Evolutionary conservation across 2,888 invertebrate species (phyloP).

Genomic region (Zhuqinia jingwanae): DNA sequence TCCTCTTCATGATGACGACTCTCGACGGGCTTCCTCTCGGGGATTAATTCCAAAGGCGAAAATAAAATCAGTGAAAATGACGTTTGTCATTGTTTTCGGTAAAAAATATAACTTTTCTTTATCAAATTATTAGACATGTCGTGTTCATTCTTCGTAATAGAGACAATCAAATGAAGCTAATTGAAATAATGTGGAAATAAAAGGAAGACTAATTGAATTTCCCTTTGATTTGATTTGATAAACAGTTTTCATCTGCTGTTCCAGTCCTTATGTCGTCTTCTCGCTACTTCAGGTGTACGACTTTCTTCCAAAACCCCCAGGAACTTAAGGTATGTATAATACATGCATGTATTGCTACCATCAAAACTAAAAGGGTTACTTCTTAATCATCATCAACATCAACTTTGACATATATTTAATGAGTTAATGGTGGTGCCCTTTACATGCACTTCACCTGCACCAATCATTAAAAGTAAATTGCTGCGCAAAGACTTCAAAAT

Average conservation of each 20-base stretch:
- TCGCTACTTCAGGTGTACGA: conserved; percentile 94
- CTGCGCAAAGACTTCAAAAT: too few species aligned
- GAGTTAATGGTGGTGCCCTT: too few species aligned
- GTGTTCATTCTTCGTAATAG: too few species aligned
- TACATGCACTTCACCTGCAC: too few species aligned
- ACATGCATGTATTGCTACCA: neutral
- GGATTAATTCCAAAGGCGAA: conserved; percentile 97
- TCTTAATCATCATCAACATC: too few species aligned
- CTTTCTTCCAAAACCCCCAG: conserved; percentile 88
- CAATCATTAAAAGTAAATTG: too few species aligned
- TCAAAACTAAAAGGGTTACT: too few species aligned
- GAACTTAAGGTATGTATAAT: conserved; percentile 87
- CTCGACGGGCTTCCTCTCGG: conserved; percentile 91
- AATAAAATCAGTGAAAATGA: conserved; percentile 98
- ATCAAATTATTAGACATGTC: too few species aligned
- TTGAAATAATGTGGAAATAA: neutral
- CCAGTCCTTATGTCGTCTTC: conserved; percentile 97
- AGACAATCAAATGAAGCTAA: too few species aligned
- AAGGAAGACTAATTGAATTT: neutral
- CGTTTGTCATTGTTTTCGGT: conserved; percentile 97
- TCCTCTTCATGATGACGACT: conserved; percentile 81
- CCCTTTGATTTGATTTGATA: conserved; percentile 4
- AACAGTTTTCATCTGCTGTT: conserved; percentile 95
- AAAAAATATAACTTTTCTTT: conserved; percentile 80
- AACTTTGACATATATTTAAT: too few species aligned